Conservation (phyloP, 2,888 invertebrate species). For the Agrotis clavis region DNA sequence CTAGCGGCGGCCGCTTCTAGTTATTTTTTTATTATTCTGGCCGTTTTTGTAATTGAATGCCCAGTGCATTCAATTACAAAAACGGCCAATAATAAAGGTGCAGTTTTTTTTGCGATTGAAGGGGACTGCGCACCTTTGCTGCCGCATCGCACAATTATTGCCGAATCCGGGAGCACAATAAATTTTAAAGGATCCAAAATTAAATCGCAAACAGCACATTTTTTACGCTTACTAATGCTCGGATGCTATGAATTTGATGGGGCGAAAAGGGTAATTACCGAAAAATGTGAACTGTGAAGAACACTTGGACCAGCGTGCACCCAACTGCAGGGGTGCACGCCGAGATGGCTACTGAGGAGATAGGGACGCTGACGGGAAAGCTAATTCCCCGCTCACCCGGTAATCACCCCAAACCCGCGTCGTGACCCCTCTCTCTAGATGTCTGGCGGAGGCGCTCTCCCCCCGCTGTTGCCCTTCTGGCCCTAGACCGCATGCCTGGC, state of each 20-base stretch:
- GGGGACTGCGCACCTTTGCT: conserved; percentile 4
- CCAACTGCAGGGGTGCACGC: not conserved
- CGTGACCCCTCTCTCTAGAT: not conserved
- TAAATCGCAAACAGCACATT: not conserved
- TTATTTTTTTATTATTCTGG: not conserved
- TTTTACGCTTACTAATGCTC: not conserved
- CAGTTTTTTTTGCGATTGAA: conserved; percentile 1
- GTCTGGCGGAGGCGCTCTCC: not conserved
- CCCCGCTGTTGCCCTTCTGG: not conserved
- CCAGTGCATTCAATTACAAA: too few species aligned
- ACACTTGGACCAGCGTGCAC: not conserved
- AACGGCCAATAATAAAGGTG: not conserved
- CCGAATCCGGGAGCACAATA: not conserved
- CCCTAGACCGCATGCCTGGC: not conserved
- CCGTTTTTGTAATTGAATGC: not conserved
- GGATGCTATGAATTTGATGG: too few species aligned
- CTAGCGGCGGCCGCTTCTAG: too few species aligned
- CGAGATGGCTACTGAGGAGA: not conserved
- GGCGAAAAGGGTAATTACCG: not conserved
- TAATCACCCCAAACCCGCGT: not conserved
- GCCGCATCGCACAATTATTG: not conserved
- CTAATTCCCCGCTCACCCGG: conserved; percentile 1
- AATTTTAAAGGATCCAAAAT: not conserved
- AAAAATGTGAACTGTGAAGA: not conserved
- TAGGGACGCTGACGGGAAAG: not conserved